These are phyloP conservation scores for Anser brachyrhynchus DNA, from an alignment of 2,113 vertebrate genomes.

Conservation along the genomic window DNA sequence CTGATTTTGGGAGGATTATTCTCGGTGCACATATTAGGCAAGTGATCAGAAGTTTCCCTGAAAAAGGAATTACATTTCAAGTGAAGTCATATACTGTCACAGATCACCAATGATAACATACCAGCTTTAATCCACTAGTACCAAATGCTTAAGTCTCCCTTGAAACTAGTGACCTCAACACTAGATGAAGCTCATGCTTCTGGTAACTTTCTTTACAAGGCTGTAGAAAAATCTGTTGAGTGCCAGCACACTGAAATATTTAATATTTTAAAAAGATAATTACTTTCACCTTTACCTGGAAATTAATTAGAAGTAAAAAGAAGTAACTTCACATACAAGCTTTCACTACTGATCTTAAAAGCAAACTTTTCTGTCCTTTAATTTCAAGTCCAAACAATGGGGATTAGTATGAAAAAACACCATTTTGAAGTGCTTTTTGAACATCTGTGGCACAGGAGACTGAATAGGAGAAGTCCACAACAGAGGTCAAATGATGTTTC, in stretches of 20 bases:
- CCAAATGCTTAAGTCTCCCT: neutral
- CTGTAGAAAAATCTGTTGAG: neutral
- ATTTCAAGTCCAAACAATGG: neutral
- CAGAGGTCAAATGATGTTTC: neutral
- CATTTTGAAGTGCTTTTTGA: neutral
- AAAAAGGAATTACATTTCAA: neutral
- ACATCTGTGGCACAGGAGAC: neutral
- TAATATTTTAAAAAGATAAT: neutral
- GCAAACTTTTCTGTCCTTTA: neutral
- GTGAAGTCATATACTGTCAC: neutral
- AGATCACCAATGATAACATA: neutral
- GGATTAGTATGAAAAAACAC: rapidly evolving
- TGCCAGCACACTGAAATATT: neutral
- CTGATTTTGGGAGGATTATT: neutral
- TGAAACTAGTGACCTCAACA: neutral
- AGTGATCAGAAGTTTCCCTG: neutral
- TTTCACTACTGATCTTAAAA: neutral
- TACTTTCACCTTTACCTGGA: neutral
- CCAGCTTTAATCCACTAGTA: neutral
- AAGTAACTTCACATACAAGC: neutral
- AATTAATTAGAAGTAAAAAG: neutral
- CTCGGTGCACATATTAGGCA: neutral
- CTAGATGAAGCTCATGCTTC: neutral
- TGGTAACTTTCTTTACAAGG: rapidly evolving
- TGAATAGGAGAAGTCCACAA: neutral